phyloP scores from a whole-genome alignment of 2,888 invertebrate genomes.

The Saturnia japonica region DNA sequence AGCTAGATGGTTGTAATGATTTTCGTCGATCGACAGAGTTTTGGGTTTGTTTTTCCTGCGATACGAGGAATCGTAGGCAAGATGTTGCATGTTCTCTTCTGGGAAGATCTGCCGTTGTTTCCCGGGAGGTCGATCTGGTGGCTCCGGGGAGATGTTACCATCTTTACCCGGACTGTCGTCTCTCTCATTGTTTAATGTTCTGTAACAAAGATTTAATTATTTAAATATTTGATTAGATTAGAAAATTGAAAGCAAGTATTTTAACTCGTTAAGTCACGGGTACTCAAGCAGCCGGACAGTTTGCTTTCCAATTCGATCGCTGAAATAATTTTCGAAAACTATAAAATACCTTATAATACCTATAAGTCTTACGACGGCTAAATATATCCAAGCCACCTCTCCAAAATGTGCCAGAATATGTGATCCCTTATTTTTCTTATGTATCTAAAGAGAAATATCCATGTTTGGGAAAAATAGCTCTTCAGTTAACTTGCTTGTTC shows the following conservation, averaged over 20 bases:
- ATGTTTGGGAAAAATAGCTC: too few species aligned
- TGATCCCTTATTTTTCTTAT: too few species aligned
- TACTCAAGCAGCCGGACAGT: too few species aligned
- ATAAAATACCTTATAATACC: too few species aligned
- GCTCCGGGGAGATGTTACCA: constrained; percentile 72
- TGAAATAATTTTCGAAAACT: too few species aligned
- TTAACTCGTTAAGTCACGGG: too few species aligned
- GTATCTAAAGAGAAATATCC: too few species aligned
- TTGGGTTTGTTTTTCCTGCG: constrained; percentile 71
- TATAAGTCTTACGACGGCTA: too few species aligned
- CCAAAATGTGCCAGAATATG: too few species aligned
- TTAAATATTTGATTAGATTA: neutral
- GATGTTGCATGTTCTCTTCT: constrained; percentile 82
- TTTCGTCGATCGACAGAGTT: constrained; percentile 69
- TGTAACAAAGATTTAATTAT: constrained; percentile 66
- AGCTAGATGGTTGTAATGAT: constrained; percentile 74
- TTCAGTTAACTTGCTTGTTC: too few species aligned
- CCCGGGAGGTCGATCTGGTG: constrained; percentile 75
- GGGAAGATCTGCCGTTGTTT: constrained; percentile 84
- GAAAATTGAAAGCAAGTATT: neutral
- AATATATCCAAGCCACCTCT: too few species aligned
- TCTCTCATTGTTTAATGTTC: constrained; percentile 76
- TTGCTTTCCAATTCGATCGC: too few species aligned
- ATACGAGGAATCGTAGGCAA: constrained; percentile 80
- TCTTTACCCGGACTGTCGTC: constrained; percentile 74